phyloP scores from a whole-genome alignment of 2,888 invertebrate genomes.

The Agonopterix alstromeriana region DNA sequence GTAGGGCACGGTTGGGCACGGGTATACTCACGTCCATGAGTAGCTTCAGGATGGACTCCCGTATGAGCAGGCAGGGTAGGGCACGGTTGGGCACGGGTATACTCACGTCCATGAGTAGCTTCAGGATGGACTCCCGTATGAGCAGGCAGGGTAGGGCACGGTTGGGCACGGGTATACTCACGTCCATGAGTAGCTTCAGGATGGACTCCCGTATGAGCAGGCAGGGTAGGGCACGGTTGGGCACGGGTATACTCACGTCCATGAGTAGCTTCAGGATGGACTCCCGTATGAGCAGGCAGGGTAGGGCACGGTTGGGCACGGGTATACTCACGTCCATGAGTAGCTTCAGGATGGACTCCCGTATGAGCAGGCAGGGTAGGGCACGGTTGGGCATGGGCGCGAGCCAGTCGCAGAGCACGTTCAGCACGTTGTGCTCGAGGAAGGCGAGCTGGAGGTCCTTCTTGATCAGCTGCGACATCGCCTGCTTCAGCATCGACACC shows the following conservation, averaged over 20 bases:
- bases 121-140: no score
- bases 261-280: conserved; percentile 86
- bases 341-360: conserved; percentile 90
- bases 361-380: conserved; percentile 94
- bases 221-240: conserved; percentile 97
- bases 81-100: no score
- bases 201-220: conserved; percentile 81
- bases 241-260: conserved; percentile 81
- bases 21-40: no score
- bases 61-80: no score
- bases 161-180: no score
- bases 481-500: conserved; percentile 91
- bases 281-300: conserved; percentile 95
- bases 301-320: conserved; percentile 97
- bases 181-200: conserved; percentile 44
- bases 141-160: not conserved
- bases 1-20: no score
- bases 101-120: no score
- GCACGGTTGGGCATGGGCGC: conserved; percentile 98
- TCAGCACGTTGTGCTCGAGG: conserved; percentile 95
- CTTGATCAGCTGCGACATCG: conserved; percentile 95
- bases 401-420: conserved; percentile 96
- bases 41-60: no score
- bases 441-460: conserved; percentile 97
- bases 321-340: conserved; percentile 76